phyloP scores from a whole-genome alignment of 1,140 invertebrate genomes.

The Solen grandis region DNA sequence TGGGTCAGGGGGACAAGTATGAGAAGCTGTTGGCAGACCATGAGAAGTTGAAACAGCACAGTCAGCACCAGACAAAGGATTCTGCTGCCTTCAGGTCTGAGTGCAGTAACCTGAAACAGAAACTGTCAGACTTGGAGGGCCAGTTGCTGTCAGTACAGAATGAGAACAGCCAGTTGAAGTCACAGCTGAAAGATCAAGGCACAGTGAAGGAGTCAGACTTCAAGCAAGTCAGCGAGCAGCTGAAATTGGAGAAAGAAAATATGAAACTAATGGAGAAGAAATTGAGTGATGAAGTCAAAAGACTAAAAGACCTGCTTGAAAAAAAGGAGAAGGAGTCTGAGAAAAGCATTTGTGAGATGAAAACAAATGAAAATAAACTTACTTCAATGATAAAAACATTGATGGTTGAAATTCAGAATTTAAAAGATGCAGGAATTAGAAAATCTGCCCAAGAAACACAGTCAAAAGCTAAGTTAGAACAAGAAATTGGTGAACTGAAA shows the following conservation, averaged over 20 bases:
- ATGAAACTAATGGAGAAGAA: conserved; percentile 53
- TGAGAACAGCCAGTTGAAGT: conserved; percentile 31
- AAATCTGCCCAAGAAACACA: conserved; percentile 49
- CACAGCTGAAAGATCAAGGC: conserved; percentile 35
- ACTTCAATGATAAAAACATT: conserved; percentile 30
- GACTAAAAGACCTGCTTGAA: conserved; percentile 38
- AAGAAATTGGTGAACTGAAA: conserved; percentile 46
- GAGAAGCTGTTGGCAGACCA: conserved; percentile 43
- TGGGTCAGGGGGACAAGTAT: conserved; percentile 49
- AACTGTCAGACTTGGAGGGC: conserved; percentile 36
- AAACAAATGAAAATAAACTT: conserved; percentile 41
- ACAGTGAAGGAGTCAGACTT: conserved; percentile 48
- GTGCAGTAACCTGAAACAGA: conserved; percentile 42
- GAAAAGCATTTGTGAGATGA: conserved; percentile 30
- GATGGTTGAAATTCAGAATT: conserved; percentile 38
- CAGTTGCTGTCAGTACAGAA: conserved; percentile 16
- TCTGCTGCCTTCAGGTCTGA: conserved; percentile 37
- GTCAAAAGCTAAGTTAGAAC: conserved; percentile 45
- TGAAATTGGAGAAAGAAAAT: conserved; percentile 47
- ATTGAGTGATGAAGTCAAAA: conserved; percentile 34
- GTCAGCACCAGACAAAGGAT: conserved; percentile 43
- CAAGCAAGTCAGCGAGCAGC: conserved; percentile 31
- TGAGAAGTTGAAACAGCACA: conserved; percentile 47
- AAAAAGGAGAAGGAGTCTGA: conserved; percentile 49
- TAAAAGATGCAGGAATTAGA: conserved; percentile 27